Evolutionary conservation across 1,140 invertebrate genomes (phyloP).

Genomic region (Cardiocondyla obscurior): DNA sequence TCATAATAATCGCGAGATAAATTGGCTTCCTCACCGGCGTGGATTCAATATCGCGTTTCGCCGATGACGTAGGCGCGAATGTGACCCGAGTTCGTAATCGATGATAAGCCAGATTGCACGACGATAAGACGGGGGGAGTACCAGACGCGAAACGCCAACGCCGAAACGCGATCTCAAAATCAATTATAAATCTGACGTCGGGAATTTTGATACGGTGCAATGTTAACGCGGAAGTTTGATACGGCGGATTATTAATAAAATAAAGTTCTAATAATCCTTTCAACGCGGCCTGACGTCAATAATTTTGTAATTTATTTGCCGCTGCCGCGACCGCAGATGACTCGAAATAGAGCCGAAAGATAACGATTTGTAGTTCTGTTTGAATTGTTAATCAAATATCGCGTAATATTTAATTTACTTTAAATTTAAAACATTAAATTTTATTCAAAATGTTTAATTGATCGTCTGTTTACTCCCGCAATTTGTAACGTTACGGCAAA

Average conservation of each 20-base stretch:
- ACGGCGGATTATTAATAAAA: background rate
- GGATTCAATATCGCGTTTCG: background rate
- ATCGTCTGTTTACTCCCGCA: background rate
- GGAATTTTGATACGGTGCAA: background rate
- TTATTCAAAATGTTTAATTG: background rate
- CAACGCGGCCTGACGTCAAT: background rate
- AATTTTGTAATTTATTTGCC: background rate
- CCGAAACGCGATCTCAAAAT: background rate
- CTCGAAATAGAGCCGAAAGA: too few species aligned
- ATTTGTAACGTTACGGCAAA: background rate
- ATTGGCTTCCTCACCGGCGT: background rate
- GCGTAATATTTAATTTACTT: too few species aligned
- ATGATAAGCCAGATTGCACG: background rate
- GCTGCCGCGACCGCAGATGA: too few species aligned
- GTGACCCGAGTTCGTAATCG: background rate
- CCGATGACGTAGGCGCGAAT: background rate
- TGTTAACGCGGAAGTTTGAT: background rate
- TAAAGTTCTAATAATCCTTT: background rate
- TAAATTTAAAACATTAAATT: too few species aligned
- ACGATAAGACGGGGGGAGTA: slow-evolving; percentile 15
- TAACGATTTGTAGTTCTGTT: too few species aligned
- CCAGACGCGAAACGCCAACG: background rate
- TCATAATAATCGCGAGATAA: background rate
- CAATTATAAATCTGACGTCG: background rate
- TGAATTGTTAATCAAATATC: too few species aligned